Base-by-base conservation (phyloP, 2,797 vertebrate species). In the Semaprochilodus insignis region DNA sequence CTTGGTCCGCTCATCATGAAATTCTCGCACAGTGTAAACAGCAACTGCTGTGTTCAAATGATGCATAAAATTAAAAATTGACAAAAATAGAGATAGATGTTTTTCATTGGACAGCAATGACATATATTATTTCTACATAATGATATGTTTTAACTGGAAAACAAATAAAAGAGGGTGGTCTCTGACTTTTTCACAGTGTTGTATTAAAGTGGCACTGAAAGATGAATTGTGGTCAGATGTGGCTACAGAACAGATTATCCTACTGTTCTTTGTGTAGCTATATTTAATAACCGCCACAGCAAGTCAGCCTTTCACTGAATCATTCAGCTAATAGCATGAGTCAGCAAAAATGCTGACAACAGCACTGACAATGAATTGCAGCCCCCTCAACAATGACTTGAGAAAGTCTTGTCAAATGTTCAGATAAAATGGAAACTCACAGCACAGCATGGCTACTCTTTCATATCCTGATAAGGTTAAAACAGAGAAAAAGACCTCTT, bases 321-420 rank as follows among this genome's bases (percentile, higher is more conserved):
- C 71, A 71, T 44, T 81, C 57, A 78, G 71, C 70, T 59, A 73
- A 75, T 21, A 55, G 65, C 51, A 85, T 85, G 83, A 87, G 70
- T 87, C 81, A 81, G 83, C 78, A 83, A 21, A 87, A 82, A 74
- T 54, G 55, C 40, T 59, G 77, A 85, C 74, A 77, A 77, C 81
- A 77, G 36, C 52, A 65, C 40, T 66, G 65, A 80, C 27, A 51
- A 48, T 67, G 6, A 83, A 77, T 69, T 62, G 71, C 54, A 74
- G 55, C 78, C 36, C 44, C 14, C 36, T 85, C 14, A 70, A 59
- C 78, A 81, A 74, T 80, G 76, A 77, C 51, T 73, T n/a, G 31
- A 55, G 72, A 55, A 51, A 27, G 31, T 11, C 36, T 31, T 63
- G 11, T 48, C 55, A 51, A 52, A 31, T 57, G 6, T 74, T 36